These are phyloP conservation scores for Torymus texanus DNA, from an alignment of 2,888 invertebrate genomes.

Conservation along the genomic window DNA sequence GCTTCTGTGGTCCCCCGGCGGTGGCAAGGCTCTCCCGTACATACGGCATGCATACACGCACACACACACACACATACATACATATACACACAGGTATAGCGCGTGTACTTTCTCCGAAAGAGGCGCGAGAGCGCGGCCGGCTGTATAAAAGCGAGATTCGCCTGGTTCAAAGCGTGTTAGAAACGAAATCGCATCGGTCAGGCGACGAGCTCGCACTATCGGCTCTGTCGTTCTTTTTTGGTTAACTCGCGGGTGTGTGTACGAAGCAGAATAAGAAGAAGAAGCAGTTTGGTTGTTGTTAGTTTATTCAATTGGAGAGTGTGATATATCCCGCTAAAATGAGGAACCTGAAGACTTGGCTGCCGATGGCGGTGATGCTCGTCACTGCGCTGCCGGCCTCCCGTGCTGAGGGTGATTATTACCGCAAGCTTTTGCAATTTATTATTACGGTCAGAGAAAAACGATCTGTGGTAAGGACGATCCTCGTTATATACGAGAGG, in stretches of 20 bases:
- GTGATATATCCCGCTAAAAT: slow-evolving; percentile 59
- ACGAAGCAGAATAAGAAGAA: not conserved
- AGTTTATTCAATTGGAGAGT: not conserved
- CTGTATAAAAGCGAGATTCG: slow-evolving; percentile 74
- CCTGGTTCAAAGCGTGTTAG: slow-evolving; percentile 73
- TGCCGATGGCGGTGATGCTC: slow-evolving; percentile 66
- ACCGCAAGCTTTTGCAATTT: not conserved
- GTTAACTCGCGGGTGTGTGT: slow-evolving; percentile 49
- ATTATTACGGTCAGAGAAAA: not conserved
- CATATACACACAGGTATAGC: slow-evolving; percentile 57
- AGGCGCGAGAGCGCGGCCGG: slow-evolving; percentile 62
- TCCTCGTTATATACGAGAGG: too few relatives aligned
- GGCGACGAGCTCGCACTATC: slow-evolving; percentile 60
- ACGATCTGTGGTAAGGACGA: too few relatives aligned
- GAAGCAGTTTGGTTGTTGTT: not conserved
- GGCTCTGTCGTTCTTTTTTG: slow-evolving; percentile 34
- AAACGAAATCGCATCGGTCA: slow-evolving; percentile 68
- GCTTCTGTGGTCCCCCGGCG: slow-evolving; percentile 26
- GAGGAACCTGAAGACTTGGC: slow-evolving; percentile 68
- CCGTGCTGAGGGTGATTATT: slow-evolving; percentile 70
- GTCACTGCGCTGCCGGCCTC: slow-evolving; percentile 67
- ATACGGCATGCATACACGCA: not conserved
- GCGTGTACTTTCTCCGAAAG: slow-evolving; percentile 73
- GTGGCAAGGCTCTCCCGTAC: not conserved
- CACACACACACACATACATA: not conserved